A percentile compares a stretch with the other conserved stretches of the same genome.
Conservation (phyloP, 1,140 invertebrate genomes). For the honey bee (Apis mellifera) region DNA sequence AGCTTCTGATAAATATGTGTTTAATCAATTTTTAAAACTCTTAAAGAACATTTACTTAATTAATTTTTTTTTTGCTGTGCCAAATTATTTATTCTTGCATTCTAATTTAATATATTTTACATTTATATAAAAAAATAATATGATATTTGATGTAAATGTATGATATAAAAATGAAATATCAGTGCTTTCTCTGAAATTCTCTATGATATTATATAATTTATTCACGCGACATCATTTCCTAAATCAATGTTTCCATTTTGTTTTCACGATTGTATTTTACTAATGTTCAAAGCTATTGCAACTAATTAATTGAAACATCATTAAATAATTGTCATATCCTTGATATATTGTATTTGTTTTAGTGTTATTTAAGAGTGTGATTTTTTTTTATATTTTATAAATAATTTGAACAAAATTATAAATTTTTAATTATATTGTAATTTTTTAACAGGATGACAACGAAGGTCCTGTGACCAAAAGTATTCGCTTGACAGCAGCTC, state of each 20-base stretch:
- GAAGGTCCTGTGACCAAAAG: slow-evolving; percentile 99
- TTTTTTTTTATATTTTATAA: slow-evolving; percentile 43
- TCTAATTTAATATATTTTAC: background rate
- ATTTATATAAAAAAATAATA: background rate
- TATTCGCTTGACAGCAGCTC: slow-evolving; percentile 96
- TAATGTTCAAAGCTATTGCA: slow-evolving; percentile 36
- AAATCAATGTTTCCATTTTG: slow-evolving; percentile 16
- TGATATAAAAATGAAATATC: background rate
- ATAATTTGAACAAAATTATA: background rate
- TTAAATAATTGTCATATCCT: slow-evolving; percentile 18
- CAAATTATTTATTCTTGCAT: background rate
- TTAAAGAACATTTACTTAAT: slow-evolving; percentile 52
- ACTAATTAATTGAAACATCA: slow-evolving; percentile 41
- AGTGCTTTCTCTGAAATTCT: background rate
- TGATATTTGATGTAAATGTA: background rate
- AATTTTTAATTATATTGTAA: slow-evolving; percentile 24
- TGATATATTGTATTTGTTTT: slow-evolving; percentile 21
- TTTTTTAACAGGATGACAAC: slow-evolving; percentile 92
- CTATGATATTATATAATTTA: background rate
- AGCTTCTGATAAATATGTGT: no score
- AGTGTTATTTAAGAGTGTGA: slow-evolving; percentile 22
- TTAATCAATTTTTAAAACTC: background rate
- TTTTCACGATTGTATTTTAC: slow-evolving; percentile 28
- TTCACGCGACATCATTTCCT: background rate
- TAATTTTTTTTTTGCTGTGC: slow-evolving; percentile 24